These are phyloP conservation scores for Columbina picui DNA, from an alignment of 2,113 vertebrate species.

Conservation along the genomic window DNA sequence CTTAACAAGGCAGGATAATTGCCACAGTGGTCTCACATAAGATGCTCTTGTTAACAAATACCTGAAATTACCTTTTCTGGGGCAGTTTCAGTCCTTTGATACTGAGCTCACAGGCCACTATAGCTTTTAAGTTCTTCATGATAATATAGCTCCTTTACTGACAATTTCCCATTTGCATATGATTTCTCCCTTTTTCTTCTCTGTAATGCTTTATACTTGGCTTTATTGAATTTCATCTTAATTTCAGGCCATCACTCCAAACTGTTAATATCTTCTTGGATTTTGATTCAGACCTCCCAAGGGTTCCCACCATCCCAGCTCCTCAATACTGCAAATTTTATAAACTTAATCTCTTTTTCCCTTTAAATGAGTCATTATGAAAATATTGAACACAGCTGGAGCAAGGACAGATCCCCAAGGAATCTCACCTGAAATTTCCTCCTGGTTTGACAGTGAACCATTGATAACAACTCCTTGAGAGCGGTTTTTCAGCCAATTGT, in stretches of 20 bases:
- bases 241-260: conserved; percentile 62
- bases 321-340: conserved; percentile 53
- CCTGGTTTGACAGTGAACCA: neutral
- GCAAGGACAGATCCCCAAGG: conserved; percentile 60
- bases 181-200: conserved; percentile 17
- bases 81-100: neutral
- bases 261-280: conserved; percentile 43
- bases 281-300: conserved; percentile 61
- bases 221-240: conserved; percentile 67
- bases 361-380: conserved; percentile 66
- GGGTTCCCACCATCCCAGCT: conserved; percentile 29
- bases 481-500: conserved; percentile 35
- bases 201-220: neutral
- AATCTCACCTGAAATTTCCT: conserved; percentile 46
- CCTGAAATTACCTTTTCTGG: neutral
- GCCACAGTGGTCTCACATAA: neutral
- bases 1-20: fast-evolving
- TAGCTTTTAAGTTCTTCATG: neutral
- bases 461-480: conserved; percentile 22
- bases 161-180: conserved; percentile 19
- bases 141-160: neutral
- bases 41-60: neutral
- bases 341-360: conserved; percentile 49
- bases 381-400: conserved; percentile 63
- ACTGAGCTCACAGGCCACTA: neutral